These are phyloP conservation scores for Ursus arctos DNA, from an alignment of 2,113 vertebrate genomes.

Conservation along the genomic window DNA sequence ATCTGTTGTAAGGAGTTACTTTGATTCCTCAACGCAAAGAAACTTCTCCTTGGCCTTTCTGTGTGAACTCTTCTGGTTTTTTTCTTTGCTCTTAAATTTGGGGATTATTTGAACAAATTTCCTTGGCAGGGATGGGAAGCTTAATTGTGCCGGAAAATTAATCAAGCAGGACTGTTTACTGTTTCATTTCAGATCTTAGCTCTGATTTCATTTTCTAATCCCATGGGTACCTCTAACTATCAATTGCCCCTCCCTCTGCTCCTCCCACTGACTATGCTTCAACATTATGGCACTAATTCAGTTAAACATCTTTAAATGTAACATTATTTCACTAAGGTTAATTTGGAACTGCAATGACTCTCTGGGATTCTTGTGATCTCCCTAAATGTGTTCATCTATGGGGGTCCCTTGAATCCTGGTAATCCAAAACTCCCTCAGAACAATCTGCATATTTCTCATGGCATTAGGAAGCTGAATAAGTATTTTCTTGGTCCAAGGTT, in stretches of 20 bases:
- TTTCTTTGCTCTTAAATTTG: not conserved
- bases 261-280: not conserved
- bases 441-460: not conserved
- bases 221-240: not conserved
- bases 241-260: not conserved
- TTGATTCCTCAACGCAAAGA: not conserved
- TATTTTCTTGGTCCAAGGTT: not conserved
- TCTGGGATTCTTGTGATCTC: not conserved
- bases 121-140: not conserved
- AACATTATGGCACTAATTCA: not conserved
- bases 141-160: not conserved
- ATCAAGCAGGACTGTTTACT: not conserved
- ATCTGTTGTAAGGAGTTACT: not conserved
- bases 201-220: not conserved
- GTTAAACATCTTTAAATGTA: slow-evolving; percentile 4
- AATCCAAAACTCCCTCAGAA: not conserved
- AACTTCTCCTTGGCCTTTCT: not conserved
- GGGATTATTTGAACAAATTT: not conserved
- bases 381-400: not conserved
- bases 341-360: not conserved
- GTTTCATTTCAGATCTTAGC: not conserved
- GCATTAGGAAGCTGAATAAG: not conserved
- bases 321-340: not conserved
- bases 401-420: not conserved
- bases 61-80: not conserved